Percentiles rank a stretch among this genome's conserved stretches.
Conservation (phyloP, 2,888 invertebrate species). For the Nemotelus pantherinus region DNA sequence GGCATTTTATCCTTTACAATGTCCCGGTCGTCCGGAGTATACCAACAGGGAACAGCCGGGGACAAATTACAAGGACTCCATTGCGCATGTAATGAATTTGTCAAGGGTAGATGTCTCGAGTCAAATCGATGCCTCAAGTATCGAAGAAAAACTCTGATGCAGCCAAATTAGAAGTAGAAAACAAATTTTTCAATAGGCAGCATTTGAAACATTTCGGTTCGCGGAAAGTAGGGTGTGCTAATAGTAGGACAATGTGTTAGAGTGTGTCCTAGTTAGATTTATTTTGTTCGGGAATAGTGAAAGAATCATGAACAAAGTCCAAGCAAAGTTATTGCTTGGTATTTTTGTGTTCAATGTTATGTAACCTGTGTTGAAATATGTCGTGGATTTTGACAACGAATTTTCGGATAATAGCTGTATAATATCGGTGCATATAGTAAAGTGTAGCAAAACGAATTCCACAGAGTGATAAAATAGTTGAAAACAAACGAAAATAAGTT, state of each 20-base stretch:
- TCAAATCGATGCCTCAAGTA: slow-evolving; percentile 46
- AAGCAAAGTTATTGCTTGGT: not conserved
- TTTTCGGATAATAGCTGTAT: not conserved
- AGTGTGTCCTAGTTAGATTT: not conserved
- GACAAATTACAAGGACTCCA: slow-evolving; percentile 31
- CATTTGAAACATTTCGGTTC: slow-evolving; percentile 20
- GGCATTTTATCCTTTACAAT: slow-evolving; percentile 31
- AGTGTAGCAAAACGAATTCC: not conserved
- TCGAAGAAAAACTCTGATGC: slow-evolving; percentile 43
- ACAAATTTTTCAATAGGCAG: slow-evolving; percentile 29
- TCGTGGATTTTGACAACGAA: slow-evolving; percentile 36
- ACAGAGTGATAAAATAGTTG: not conserved
- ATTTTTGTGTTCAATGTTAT: slow-evolving; percentile 34
- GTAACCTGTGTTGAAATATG: slow-evolving; percentile 29
- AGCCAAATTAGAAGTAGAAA: slow-evolving; percentile 41
- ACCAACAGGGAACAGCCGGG: not conserved
- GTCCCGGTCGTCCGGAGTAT: not conserved
- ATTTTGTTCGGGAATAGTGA: not conserved
- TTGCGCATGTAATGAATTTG: slow-evolving; percentile 49
- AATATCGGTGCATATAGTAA: not conserved
- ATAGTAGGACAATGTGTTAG: not conserved
- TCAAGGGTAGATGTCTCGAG: slow-evolving; percentile 48
- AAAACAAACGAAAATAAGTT: not conserved
- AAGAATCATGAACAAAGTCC: not conserved
- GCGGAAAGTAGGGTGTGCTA: not conserved